phyloP scores from a whole-genome alignment of 2,113 vertebrate species.

The Danio rerio region GRCz12tu NC_133176.1:18412001-18412500 shows the following conservation, averaged over 20 bases:
- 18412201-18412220: constrained; percentile 26
- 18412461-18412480: constrained; percentile 25
- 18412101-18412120: constrained; percentile 59
- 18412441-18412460: constrained; percentile 19
- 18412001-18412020: constrained; percentile 20
- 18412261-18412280: background rate
- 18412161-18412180: constrained; percentile 42
- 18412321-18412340: background rate
- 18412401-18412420: background rate
- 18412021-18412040: constrained; percentile 53
- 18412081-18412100: constrained; percentile 49
- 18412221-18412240: background rate
- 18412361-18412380: background rate
- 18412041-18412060: constrained; percentile 40
- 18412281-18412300: background rate
- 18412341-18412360: background rate
- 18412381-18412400: background rate
- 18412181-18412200: constrained; percentile 16
- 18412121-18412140: constrained; percentile 56
- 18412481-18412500: constrained; percentile 31
- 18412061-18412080: constrained; percentile 35
- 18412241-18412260: background rate
- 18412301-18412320: background rate
- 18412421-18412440: constrained; percentile 2
- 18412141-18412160: constrained; percentile 58